Evolutionary conservation across 1,140 invertebrate genomes (phyloP).

Genomic region (Pogonognathellus flavescens): DNA sequence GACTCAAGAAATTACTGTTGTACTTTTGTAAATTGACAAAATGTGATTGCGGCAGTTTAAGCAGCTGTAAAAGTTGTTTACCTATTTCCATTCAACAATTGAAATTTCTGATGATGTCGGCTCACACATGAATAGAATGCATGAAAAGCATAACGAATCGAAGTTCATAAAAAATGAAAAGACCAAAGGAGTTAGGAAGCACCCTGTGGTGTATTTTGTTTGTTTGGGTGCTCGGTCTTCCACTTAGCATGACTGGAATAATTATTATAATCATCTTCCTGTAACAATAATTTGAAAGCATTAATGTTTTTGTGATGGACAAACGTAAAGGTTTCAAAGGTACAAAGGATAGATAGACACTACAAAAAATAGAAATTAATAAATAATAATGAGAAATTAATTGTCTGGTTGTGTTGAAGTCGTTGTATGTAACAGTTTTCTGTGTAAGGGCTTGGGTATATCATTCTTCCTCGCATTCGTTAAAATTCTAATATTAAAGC

Average conservation of each 20-base stretch:
- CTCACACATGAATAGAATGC: no score
- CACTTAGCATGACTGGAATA: background rate
- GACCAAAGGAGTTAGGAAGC: background rate
- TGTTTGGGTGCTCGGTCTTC: background rate
- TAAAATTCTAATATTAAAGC: background rate
- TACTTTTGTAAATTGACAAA: no score
- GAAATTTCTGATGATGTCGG: no score
- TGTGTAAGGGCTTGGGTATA: background rate
- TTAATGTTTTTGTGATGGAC: background rate
- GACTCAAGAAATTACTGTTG: no score
- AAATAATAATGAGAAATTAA: constrained; percentile 2
- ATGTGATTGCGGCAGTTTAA: no score
- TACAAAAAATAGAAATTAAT: background rate
- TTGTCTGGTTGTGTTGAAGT: background rate
- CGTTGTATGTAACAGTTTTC: background rate
- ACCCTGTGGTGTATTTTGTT: background rate
- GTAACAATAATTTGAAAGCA: no score
- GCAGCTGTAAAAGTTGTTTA: no score
- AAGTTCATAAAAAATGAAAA: background rate
- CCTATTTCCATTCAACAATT: no score
- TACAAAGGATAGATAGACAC: background rate
- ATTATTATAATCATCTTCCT: no score
- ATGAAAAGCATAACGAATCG: background rate
- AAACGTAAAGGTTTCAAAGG: background rate
- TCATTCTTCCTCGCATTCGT: background rate